phyloP scores from a whole-genome alignment of 2,797 vertebrate species.

The Merluccius polli region DNA sequence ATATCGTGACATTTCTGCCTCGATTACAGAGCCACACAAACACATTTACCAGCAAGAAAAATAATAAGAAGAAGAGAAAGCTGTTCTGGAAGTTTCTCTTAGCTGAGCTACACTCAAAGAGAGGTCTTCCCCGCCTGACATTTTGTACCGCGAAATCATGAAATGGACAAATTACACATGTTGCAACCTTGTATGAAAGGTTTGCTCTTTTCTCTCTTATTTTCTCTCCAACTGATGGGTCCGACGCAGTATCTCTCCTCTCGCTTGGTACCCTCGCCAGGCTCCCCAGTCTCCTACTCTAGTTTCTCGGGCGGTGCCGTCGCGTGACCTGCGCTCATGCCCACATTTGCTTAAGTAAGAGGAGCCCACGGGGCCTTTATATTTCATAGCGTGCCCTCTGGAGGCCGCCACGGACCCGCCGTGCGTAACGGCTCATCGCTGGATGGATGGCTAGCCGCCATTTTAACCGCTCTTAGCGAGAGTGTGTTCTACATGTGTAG shows the following conservation, averaged over 20 bases:
- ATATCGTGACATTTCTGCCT: too few species aligned
- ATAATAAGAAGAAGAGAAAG: too few species aligned
- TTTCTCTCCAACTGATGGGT: neutral
- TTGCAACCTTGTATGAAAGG: neutral
- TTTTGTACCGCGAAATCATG: neutral
- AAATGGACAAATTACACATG: neutral
- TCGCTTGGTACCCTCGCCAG: neutral
- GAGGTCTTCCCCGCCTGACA: neutral
- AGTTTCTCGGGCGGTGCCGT: constrained; percentile 50
- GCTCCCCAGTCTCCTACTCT: constrained; percentile 24
- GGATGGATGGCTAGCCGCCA: neutral
- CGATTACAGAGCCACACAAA: too few species aligned
- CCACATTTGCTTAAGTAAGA: constrained; percentile 72
- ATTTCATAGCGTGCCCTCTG: constrained; percentile 53
- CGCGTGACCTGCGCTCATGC: constrained; percentile 62
- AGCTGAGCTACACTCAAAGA: too few species aligned
- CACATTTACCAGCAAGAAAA: too few species aligned
- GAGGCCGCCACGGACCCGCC: constrained; percentile 62
- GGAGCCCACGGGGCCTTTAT: constrained; percentile 56
- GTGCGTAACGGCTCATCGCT: neutral
- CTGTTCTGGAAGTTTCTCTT: too few species aligned
- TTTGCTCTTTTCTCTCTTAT: neutral
- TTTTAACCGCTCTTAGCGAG: neutral
- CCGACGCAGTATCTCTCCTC: too few species aligned
- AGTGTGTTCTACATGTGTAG: neutral